Evolutionary conservation across 2,888 invertebrate species (phyloP), one percentile per base, ranked within the genome.

Genomic region (Eustalomyia histrio): DNA sequence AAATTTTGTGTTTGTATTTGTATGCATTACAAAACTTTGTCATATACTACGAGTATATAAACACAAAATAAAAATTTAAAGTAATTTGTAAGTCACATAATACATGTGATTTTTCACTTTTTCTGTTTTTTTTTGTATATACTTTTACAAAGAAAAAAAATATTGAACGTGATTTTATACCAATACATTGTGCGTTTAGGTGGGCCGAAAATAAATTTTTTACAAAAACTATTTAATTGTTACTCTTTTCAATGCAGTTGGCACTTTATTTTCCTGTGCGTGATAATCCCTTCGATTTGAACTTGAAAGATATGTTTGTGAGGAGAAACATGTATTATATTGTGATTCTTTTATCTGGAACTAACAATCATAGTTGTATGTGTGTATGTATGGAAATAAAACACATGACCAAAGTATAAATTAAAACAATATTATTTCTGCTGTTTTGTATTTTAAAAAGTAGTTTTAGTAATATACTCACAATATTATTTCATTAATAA

Each of bases 61-160:
- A 67, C 21, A 72, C 33, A 65, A 50, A 72, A 72, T 71, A 67
- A 60, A 6, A 67, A 67, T 78, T 72, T 58, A 12, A 75, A 69
- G 75, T 75, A 60, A 65, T 79, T 71, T 65, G 21, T 39, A 67
- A 67, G 75, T 75, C 79, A 75, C 79, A 75, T 75, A 80, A 50
- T 43, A 57, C 39, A 80, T 71, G 65, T 55, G 64, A 65, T 71
- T 69, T 71, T 53, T 60, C 39, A 47, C 14, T 71, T 68, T 67
- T 53, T 63, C 24, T 60, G 52, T 71, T 57, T 4, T 55, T 57
- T 17, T 53, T 50, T 16, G 4, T 52, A n/a, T n/a, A 33, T 58
- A 12, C 24, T 35, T 12, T 72, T 63, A 12, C 12, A 16, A 58
- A 58, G 9, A 21, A 29, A 58, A 58, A 12, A 58, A 65, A 10